Evolutionary conservation across 2,113 vertebrate genomes (phyloP), one percentile per base, ranked within the genome.

Genomic region (Epinephelus cyanopodus): DNA sequence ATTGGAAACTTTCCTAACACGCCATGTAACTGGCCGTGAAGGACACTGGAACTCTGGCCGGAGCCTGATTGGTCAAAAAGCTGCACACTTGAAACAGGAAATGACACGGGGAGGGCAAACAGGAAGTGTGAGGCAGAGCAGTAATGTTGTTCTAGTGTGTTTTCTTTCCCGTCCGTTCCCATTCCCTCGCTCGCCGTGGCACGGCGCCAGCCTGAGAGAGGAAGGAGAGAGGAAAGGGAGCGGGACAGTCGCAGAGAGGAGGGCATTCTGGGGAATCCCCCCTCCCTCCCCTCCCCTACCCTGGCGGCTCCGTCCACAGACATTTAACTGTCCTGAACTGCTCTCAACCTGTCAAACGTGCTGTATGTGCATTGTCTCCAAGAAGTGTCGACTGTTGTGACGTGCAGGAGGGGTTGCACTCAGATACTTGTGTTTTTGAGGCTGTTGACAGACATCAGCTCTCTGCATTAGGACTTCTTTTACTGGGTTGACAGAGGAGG

Each of bases 21-120:
- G 0, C 7, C 29, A 47, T 47, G 47, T 23, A 19, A 62, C 19
- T 13, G 10, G 17, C 33, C 39, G 4, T 25, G 81, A 89, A 82
- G 89, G 82, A 75, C 83, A 65, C 33, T 56, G 64, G 53, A 74
- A 23, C 73, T 12, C 48, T 33, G 50, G 77, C 83, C 6, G 9
- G 5, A 19, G 61, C 29, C 76, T 6, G 78, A 84, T 84, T 90
- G 88, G 90, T 73, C 72, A 80, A 42, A 87, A 81, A 50, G 58
- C 72, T 62, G 66, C 73, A 79, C 77, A 77, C 82, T 86, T 79
- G 29, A 70, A 74, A 54, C 82, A 88, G 91, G 90, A 94, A 93
- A 42, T 90, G 92, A 91, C 88, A 92, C 47, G 11, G 66, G 80
- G 33, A 57, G 65, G 78, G 74, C 58, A 57, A 81, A 91, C 92